Conservation (phyloP, 2,113 vertebrate species). For the Calidris pygmaea region DNA sequence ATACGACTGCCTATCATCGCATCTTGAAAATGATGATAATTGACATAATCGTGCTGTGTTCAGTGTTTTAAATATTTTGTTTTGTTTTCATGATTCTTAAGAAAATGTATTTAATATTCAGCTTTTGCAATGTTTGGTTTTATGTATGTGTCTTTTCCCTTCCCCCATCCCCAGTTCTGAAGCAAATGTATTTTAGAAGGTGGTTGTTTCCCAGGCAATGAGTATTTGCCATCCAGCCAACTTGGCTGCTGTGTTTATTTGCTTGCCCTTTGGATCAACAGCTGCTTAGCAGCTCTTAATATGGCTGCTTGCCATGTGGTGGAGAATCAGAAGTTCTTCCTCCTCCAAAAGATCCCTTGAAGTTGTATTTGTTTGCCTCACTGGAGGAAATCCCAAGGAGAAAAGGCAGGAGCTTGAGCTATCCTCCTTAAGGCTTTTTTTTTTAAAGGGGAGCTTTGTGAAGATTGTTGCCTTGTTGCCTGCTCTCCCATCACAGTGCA, state of each 20-base stretch:
- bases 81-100: not conserved
- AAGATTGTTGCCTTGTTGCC: not conserved
- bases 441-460: not conserved
- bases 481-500: not conserved
- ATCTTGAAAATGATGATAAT: not conserved
- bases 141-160: not conserved
- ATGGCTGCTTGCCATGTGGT: not conserved
- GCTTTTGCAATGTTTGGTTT: not conserved
- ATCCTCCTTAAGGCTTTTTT: not conserved
- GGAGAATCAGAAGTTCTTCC: not conserved
- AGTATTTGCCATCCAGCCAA: not conserved
- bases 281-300: not conserved
- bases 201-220: not conserved
- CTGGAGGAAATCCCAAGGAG: not conserved
- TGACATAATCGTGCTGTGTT: not conserved
- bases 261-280: not conserved
- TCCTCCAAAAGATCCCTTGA: not conserved
- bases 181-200: not conserved
- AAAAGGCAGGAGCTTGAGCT: not conserved
- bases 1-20: fast-evolving
- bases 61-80: not conserved
- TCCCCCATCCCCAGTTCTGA: not conserved
- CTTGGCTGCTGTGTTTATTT: not conserved
- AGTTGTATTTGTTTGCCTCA: not conserved
- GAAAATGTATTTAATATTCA: not conserved